Evolutionary conservation across 2,888 invertebrate genomes (phyloP).

Genomic region (Ctena decussata): DNA sequence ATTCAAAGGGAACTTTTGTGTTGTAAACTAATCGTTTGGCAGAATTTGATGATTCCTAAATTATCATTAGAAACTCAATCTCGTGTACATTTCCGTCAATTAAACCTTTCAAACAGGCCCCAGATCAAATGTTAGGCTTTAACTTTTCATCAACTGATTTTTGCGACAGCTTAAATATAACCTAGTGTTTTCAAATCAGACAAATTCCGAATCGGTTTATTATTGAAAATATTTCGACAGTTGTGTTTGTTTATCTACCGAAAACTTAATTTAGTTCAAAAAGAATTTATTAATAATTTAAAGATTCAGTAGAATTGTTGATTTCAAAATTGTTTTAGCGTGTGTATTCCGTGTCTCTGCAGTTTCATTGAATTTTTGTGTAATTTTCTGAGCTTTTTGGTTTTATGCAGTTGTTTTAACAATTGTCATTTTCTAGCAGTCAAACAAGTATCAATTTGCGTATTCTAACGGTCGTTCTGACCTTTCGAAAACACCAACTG

Average conservation of each 20-base stretch:
- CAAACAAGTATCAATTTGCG: too few relatives aligned
- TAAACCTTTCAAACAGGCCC: conserved; percentile 41
- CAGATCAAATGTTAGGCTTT: conserved; percentile 41
- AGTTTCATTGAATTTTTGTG: too few relatives aligned
- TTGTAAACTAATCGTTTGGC: conserved; percentile 55
- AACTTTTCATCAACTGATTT: conserved; percentile 8
- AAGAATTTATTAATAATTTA: conserved; percentile 11
- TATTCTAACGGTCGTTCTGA: too few relatives aligned
- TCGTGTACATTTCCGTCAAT: conserved; percentile 55
- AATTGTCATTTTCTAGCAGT: too few relatives aligned
- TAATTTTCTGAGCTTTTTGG: too few relatives aligned
- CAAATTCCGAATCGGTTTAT: neutral
- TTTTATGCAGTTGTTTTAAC: too few relatives aligned
- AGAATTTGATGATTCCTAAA: conserved; percentile 60
- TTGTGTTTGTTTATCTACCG: conserved; percentile 16
- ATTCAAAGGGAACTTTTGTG: conserved; percentile 57
- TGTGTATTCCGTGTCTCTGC: neutral
- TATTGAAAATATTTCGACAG: conserved; percentile 3
- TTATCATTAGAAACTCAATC: conserved; percentile 49
- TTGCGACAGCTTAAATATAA: neutral
- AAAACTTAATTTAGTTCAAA: conserved; percentile 16
- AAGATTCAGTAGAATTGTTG: neutral
- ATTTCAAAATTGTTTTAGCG: neutral
- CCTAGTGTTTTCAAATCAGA: neutral
- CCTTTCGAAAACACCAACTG: too few relatives aligned